A percentile compares a stretch with the other conserved stretches of the same genome.
phyloP scores from a whole-genome alignment of 2,888 invertebrate species.

The Notodonta dromedarius region DNA sequence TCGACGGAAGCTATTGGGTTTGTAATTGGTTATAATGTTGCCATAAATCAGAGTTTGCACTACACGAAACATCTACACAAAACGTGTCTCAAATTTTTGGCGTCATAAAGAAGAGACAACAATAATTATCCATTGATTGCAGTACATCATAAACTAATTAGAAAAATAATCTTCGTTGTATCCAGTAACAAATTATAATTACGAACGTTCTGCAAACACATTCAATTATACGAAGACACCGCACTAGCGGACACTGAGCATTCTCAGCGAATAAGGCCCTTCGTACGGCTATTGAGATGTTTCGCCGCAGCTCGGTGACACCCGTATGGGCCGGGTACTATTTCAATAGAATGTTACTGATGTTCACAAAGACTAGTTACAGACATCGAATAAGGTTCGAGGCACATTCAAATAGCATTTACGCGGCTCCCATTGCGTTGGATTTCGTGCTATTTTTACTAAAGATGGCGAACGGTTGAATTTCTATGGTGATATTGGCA shows the following conservation, averaged over 20 bases:
- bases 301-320: conserved; percentile 61
- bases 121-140: too few species aligned
- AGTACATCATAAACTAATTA: too few species aligned
- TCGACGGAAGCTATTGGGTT: too few species aligned
- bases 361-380: conserved; percentile 44
- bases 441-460: conserved; percentile 15
- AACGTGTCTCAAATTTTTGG: too few species aligned
- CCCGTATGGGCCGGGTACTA: conserved; percentile 58
- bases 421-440: conserved; percentile 30
- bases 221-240: not conserved
- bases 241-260: conserved; percentile 43
- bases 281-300: conserved; percentile 74
- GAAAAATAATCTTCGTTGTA: too few species aligned
- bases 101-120: too few species aligned
- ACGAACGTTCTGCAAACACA: not conserved
- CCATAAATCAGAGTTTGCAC: too few species aligned
- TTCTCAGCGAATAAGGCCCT: conserved; percentile 67
- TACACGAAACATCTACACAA: too few species aligned
- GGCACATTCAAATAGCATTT: conserved; percentile 43
- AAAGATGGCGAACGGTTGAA: not conserved
- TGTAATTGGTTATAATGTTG: too few species aligned
- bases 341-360: conserved; percentile 48
- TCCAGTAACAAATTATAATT: not conserved
- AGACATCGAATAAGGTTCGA: conserved; percentile 42
- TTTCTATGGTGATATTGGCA: conserved; percentile 10